Evolutionary conservation across 2,888 invertebrate genomes (phyloP).

Genomic region (Penaeus monodon): DNA sequence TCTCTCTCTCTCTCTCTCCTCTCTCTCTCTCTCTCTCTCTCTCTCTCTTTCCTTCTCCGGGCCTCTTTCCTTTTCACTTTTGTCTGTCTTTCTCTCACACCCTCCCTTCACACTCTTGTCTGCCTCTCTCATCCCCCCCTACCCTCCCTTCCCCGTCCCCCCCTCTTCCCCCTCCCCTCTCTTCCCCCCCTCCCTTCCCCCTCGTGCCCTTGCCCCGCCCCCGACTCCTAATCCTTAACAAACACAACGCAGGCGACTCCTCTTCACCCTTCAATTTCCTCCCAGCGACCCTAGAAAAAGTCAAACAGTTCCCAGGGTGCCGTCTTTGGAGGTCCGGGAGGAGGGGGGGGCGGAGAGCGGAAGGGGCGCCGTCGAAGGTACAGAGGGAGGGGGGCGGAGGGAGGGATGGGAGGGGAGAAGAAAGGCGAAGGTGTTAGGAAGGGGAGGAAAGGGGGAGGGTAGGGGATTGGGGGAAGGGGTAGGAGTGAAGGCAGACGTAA

Average conservation of each 20-base stretch:
- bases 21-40: no score
- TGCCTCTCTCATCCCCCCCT: no score
- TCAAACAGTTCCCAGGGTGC: slow-evolving; percentile 41
- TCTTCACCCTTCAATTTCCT: slow-evolving; percentile 43
- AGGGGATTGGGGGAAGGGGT: background rate
- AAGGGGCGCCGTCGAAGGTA: background rate
- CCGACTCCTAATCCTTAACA: no score
- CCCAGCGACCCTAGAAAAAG: slow-evolving; percentile 26
- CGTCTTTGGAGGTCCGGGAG: background rate
- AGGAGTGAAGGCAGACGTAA: background rate
- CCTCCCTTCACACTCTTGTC: no score
- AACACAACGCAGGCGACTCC: background rate
- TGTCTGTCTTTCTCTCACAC: no score
- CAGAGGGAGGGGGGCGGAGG: background rate
- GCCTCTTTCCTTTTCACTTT: no score
- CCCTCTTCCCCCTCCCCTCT: background rate
- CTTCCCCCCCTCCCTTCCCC: background rate
- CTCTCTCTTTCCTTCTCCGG: no score
- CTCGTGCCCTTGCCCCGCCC: background rate
- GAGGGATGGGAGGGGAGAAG: background rate
- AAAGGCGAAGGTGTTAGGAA: background rate
- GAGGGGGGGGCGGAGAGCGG: background rate
- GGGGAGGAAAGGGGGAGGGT: background rate
- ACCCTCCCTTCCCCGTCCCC: no score
- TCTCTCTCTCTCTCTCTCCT: no score